A percentile compares a stretch with the other conserved stretches of the same genome.
These are phyloP conservation scores for Odontomachus brunneus DNA, from an alignment of 1,140 invertebrate genomes.

Conservation along the genomic window DNA sequence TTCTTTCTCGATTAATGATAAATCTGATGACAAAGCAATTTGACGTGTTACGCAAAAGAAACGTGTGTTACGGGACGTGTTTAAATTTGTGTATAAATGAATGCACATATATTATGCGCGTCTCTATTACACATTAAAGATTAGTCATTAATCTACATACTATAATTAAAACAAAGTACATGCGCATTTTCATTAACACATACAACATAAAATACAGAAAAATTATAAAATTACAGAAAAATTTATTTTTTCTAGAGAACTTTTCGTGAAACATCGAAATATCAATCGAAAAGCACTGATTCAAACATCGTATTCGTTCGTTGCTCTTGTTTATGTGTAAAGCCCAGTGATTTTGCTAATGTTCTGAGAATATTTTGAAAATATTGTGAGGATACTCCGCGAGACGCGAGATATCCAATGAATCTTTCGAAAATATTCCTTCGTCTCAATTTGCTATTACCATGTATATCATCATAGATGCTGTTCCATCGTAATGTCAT, in stretches of 20 bases:
- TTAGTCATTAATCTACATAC: too few relatives aligned
- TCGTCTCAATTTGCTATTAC: background rate
- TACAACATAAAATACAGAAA: background rate
- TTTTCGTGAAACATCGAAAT: background rate
- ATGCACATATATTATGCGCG: too few relatives aligned
- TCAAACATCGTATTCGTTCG: background rate
- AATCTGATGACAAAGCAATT: background rate
- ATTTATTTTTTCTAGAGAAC: too few relatives aligned
- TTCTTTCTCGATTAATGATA: background rate
- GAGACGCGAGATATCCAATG: background rate
- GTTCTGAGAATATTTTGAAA: background rate
- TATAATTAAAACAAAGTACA: background rate
- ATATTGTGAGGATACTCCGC: background rate
- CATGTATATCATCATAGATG: background rate
- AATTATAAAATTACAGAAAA: too few relatives aligned
- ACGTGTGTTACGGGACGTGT: too few relatives aligned
- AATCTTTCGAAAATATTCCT: background rate
- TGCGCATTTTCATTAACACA: background rate
- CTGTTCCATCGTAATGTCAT: slow-evolving; percentile 1
- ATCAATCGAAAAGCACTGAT: slow-evolving; percentile 1
- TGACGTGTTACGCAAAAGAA: too few relatives aligned
- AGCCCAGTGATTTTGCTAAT: background rate
- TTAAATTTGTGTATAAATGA: too few relatives aligned
- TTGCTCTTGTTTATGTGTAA: background rate
- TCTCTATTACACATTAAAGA: too few relatives aligned